A percentile compares a stretch with the other conserved stretches of the same genome.
These are phyloP conservation scores for Empidonax alnorum DNA, from an alignment of 2,113 vertebrate species.

Conservation along the genomic window DNA sequence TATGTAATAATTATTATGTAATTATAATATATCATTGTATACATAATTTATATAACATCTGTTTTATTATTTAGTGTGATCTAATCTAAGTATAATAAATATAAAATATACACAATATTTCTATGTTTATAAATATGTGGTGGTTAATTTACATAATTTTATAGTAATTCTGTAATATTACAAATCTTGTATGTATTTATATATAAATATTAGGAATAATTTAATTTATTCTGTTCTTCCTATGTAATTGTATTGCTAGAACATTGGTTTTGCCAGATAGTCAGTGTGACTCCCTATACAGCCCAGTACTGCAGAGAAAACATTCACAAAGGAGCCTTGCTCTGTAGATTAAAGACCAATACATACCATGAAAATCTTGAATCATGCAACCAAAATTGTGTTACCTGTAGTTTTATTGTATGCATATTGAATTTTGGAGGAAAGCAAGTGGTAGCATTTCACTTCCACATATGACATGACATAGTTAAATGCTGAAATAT, in stretches of 20 bases:
- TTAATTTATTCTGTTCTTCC: neutral
- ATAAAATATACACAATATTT: neutral
- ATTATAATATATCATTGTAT: neutral
- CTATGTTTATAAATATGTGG: neutral
- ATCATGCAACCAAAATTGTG: neutral
- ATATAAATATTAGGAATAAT: neutral
- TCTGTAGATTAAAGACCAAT: neutral
- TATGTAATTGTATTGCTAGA: neutral
- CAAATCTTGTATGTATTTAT: neutral
- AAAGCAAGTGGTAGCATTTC: neutral
- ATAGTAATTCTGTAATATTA: neutral
- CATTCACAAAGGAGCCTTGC: neutral
- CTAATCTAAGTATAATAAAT: neutral
- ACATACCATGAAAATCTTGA: neutral
- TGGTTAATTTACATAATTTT: neutral
- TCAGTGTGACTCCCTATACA: neutral
- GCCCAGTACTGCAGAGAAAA: neutral
- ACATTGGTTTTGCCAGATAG: neutral
- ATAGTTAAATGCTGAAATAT: neutral
- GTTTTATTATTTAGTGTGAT: neutral
- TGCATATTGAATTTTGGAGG: neutral
- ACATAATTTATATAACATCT: neutral
- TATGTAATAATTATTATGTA: neutral
- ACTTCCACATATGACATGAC: accelerated
- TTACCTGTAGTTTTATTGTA: neutral